Conservation (phyloP, 2,113 vertebrate species). For the Hypocryptadius cinnamomeus region DNA sequence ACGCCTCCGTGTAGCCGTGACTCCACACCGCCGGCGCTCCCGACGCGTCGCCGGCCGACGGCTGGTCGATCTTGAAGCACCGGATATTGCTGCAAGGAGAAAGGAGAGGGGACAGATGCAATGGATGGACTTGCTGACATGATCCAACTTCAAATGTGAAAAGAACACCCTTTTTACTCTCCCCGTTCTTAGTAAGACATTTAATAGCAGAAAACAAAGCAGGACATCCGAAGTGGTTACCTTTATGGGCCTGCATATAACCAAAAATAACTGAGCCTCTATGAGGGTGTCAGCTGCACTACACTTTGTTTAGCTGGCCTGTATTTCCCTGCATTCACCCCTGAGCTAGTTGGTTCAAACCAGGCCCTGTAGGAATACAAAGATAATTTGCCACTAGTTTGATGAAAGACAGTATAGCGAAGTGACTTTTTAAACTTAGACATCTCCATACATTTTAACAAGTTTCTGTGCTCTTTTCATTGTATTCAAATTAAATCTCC, state of each 20-base stretch:
- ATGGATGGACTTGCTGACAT: not conserved
- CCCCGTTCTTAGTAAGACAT: not conserved
- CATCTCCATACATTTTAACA: not conserved
- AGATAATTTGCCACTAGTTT: not conserved
- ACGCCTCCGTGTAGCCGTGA: conserved; percentile 94
- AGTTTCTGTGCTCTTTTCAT: not conserved
- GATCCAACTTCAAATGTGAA: not conserved
- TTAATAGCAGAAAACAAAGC: not conserved
- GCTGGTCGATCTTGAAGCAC: conserved; percentile 95
- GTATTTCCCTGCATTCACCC: not conserved
- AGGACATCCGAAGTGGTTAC: not conserved
- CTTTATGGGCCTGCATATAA: not conserved
- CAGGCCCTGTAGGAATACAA: not conserved
- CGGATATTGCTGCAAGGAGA: conserved; percentile 86
- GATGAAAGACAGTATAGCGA: not conserved
- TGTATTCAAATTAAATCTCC: not conserved
- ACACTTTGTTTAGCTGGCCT: not conserved
- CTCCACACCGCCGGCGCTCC: conserved; percentile 95
- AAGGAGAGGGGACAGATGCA: not conserved
- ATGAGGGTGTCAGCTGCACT: not conserved
- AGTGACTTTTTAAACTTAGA: not conserved
- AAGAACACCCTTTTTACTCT: not conserved
- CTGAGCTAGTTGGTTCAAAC: not conserved
- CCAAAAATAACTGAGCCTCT: not conserved
- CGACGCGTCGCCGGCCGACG: conserved; percentile 80